Evolutionary conservation across 37 sponge, comb jelly and placozoan genomes (phyloP).

Genomic region (Halisarca cf. caerulea): DNA sequence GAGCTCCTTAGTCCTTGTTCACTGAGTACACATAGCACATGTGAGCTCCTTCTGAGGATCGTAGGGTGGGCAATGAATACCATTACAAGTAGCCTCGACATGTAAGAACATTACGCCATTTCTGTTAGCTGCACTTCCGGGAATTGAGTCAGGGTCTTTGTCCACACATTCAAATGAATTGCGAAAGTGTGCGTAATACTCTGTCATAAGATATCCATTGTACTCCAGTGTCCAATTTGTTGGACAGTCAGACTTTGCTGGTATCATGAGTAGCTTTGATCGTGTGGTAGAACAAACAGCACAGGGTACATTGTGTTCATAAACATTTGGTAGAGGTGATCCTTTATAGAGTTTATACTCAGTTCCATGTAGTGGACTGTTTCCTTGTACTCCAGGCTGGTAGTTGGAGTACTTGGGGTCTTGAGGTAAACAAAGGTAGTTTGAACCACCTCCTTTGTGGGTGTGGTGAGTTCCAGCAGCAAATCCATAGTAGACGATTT

Average conservation of each 20-base stretch:
- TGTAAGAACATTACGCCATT: too few species aligned
- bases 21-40: too few species aligned
- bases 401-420: not conserved
- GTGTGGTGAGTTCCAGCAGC: slow-evolving; percentile 6
- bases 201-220: slow-evolving; percentile 31
- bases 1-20: too few species aligned
- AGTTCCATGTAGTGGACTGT: too few species aligned
- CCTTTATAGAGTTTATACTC: too few species aligned
- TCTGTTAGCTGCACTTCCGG: too few species aligned
- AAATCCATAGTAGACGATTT: not conserved
- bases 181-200: not conserved
- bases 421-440: slow-evolving; percentile 18
- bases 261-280: not conserved
- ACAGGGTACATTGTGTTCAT: slow-evolving; percentile 30
- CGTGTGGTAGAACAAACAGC: slow-evolving; percentile 22
- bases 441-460: slow-evolving; percentile 6
- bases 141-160: not conserved
- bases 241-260: slow-evolving; percentile 22
- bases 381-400: not conserved
- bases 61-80: too few species aligned
- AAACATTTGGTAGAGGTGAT: too few species aligned
- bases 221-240: slow-evolving; percentile 16
- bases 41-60: too few species aligned
- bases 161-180: slow-evolving; percentile 15
- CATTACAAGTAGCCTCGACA: too few species aligned